phyloP scores from a whole-genome alignment of 2,888 invertebrate species.

The Philonicus albiceps region DNA sequence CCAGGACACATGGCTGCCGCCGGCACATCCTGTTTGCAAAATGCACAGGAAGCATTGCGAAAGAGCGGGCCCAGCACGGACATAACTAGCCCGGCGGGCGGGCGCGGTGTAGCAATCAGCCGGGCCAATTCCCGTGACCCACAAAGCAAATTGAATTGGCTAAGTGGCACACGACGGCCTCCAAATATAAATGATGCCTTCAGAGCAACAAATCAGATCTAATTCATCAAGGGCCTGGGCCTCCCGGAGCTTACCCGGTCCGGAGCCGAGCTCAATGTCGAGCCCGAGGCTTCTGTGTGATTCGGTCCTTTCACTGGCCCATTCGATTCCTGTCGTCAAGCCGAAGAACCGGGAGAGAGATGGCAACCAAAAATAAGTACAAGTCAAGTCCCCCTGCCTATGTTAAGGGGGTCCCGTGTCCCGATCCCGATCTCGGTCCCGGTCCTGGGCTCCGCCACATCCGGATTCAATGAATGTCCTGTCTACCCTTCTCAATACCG shows the following conservation, averaged over 20 bases:
- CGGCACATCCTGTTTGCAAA: background rate
- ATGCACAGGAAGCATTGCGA: background rate
- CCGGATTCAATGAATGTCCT: constrained; percentile 34
- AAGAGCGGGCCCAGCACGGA: background rate
- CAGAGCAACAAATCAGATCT: background rate
- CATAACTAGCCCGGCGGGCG: background rate
- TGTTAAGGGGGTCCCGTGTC: background rate
- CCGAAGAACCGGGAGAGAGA: background rate
- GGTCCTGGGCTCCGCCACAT: background rate
- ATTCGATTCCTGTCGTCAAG: constrained; percentile 24
- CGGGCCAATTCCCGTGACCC: background rate
- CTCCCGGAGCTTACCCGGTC: background rate
- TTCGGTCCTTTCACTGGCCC: background rate
- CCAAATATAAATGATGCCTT: background rate
- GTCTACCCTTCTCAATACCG: constrained; percentile 30
- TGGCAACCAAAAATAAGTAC: constrained; percentile 15
- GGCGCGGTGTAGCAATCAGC: background rate
- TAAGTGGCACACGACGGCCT: background rate
- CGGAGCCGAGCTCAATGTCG: background rate
- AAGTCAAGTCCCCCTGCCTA: background rate
- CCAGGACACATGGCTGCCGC: background rate
- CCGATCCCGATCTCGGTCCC: background rate
- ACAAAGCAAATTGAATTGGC: background rate
- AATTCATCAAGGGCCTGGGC: constrained; percentile 21
- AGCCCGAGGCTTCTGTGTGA: background rate